These are phyloP conservation scores for Agonum fuliginosum DNA, from an alignment of 2,888 invertebrate species.

Conservation along the genomic window DNA sequence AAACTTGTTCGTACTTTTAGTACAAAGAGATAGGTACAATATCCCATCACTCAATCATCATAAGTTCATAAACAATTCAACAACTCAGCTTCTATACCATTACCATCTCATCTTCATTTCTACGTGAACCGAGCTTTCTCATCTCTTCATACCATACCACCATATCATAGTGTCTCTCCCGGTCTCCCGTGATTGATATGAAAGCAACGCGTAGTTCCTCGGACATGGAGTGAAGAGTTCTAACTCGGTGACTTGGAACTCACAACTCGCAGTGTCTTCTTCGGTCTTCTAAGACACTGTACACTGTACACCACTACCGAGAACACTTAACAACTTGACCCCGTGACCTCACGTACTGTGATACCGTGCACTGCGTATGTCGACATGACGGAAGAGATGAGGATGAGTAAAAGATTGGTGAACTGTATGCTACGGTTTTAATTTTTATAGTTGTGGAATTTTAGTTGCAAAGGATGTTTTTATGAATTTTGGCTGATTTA, in stretches of 20 bases:
- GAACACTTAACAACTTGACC: slow-evolving; percentile 35
- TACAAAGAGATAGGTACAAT: too few relatives aligned
- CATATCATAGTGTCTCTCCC: background rate
- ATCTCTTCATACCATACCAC: slow-evolving; percentile 19
- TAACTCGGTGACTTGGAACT: background rate
- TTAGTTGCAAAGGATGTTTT: too few relatives aligned
- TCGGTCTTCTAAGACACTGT: too few relatives aligned
- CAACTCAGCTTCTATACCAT: background rate
- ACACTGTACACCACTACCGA: background rate
- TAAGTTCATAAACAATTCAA: too few relatives aligned
- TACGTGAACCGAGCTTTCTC: background rate
- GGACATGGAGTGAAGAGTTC: background rate
- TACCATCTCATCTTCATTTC: background rate
- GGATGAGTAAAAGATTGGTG: too few relatives aligned
- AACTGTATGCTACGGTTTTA: too few relatives aligned
- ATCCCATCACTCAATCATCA: too few relatives aligned
- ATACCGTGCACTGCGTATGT: slow-evolving; percentile 16
- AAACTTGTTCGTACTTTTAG: too few relatives aligned
- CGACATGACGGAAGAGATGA: background rate
- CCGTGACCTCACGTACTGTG: slow-evolving; percentile 28
- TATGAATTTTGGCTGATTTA: too few relatives aligned
- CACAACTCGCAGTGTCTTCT: too few relatives aligned
- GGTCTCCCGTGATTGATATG: background rate
- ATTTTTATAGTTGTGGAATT: too few relatives aligned
- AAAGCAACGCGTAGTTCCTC: background rate